These are phyloP conservation scores for Corythoichthys haematopterus DNA, from an alignment of 2,113 vertebrate genomes.

Conservation along the genomic window DNA sequence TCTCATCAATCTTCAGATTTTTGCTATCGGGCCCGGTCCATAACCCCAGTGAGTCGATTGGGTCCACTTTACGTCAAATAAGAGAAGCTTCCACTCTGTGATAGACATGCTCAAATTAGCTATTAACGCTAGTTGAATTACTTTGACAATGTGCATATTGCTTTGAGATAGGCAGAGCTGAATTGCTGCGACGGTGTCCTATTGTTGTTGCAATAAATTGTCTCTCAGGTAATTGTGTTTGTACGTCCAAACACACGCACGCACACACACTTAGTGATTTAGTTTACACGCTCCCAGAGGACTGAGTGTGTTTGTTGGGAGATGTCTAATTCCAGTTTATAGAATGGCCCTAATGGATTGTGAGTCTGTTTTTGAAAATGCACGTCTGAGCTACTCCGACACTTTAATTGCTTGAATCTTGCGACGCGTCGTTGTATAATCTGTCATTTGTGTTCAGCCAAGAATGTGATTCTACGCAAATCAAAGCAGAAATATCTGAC, in stretches of 20 bases:
- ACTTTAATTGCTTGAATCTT: constrained; percentile 47
- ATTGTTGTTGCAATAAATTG: background rate
- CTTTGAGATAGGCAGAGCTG: background rate
- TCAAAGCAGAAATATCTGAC: constrained; percentile 22
- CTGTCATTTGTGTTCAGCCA: constrained; percentile 24
- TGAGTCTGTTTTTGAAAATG: constrained; percentile 24
- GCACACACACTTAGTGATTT: constrained; percentile 5
- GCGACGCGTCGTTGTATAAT: constrained; percentile 42
- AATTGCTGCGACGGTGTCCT: background rate
- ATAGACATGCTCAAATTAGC: background rate
- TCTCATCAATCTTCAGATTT: no score
- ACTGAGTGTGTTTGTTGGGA: constrained; percentile 24
- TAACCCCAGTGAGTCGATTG: no score
- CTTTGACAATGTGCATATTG: background rate
- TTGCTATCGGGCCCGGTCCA: no score
- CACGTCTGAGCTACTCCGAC: constrained; percentile 24
- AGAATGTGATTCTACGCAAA: constrained; percentile 28
- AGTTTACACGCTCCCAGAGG: constrained; percentile 9
- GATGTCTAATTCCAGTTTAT: constrained; percentile 27
- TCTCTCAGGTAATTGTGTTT: constrained; percentile 3
- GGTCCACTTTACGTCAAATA: background rate
- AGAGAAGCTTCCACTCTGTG: background rate
- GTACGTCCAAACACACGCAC: constrained; percentile 1
- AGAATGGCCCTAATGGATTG: constrained; percentile 32
- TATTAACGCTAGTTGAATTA: background rate